Conservation (phyloP, 2,888 invertebrate genomes). For the Hirtodrosophila trivittata region DNA sequence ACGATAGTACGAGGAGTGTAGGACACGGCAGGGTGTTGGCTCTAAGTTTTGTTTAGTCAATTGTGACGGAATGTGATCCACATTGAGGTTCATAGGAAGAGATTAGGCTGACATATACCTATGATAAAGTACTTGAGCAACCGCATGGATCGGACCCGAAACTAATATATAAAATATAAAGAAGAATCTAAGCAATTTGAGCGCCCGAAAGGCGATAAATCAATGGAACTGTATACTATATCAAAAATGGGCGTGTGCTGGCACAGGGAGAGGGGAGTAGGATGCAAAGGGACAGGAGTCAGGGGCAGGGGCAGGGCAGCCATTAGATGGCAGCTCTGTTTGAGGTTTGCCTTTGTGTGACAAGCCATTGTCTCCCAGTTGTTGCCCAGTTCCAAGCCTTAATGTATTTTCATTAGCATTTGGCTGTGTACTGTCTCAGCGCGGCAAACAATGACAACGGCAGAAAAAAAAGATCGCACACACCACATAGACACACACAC, state of each 20-base stretch:
- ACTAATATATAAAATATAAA: background rate
- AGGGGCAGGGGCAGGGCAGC: conserved; percentile 18
- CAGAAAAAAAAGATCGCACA: conserved; percentile 32
- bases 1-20: conserved; percentile 22
- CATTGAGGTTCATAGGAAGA: background rate
- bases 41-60: conserved; percentile 53
- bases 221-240: conserved; percentile 15
- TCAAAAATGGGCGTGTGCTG: conserved; percentile 53
- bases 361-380: conserved; percentile 40
- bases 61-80: conserved; percentile 33
- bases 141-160: conserved; percentile 7
- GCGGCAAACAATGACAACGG: conserved; percentile 47
- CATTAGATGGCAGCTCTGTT: conserved; percentile 48
- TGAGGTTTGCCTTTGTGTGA: conserved; percentile 70
- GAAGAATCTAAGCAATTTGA: background rate
- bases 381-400: conserved; percentile 29
- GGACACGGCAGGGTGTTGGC: conserved; percentile 11
- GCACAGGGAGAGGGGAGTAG: conserved; percentile 18
- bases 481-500: background rate
- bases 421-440: conserved; percentile 19
- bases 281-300: conserved; percentile 4
- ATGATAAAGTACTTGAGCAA: too few relatives aligned
- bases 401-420: conserved; percentile 66
- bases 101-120: too few relatives aligned
- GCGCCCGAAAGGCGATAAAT: conserved; percentile 53